These are phyloP conservation scores for Actias luna DNA, from an alignment of 2,888 invertebrate species.

Conservation along the genomic window DNA sequence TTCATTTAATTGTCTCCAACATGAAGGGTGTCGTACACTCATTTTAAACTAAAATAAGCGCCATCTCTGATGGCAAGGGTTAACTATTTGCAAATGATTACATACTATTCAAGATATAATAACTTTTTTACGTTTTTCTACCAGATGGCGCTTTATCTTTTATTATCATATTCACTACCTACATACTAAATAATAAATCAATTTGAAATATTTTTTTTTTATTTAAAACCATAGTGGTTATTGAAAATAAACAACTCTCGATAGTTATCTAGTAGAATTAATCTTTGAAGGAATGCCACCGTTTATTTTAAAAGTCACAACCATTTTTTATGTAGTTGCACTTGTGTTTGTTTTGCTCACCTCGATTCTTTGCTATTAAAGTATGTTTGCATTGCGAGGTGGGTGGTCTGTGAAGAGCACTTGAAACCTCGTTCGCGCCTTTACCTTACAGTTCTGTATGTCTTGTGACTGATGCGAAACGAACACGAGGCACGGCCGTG, in stretches of 20 bases:
- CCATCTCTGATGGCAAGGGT: constrained; percentile 39
- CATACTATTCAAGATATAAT: too few relatives aligned
- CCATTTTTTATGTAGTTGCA: constrained; percentile 30
- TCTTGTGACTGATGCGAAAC: constrained; percentile 3
- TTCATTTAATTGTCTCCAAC: too few relatives aligned
- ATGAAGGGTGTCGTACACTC: too few relatives aligned
- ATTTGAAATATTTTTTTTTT: too few relatives aligned
- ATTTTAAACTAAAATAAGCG: constrained; percentile 26
- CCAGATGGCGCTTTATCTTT: not conserved
- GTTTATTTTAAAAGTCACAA: constrained; percentile 14
- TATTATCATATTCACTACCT: not conserved
- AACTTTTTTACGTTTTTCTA: not conserved
- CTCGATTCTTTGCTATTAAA: constrained; percentile 48
- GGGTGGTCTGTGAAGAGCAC: constrained; percentile 56
- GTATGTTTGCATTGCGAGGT: constrained; percentile 37
- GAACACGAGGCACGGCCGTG: not conserved
- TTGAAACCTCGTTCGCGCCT: constrained; percentile 37
- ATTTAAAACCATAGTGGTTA: not conserved
- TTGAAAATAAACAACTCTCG: not conserved
- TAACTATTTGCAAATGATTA: not conserved
- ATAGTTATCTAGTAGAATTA: not conserved
- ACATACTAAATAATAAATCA: not conserved
- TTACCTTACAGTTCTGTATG: constrained; percentile 25
- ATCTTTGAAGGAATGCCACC: not conserved
- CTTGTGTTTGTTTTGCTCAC: constrained; percentile 39